Evolutionary conservation across 2,888 invertebrate species (phyloP), one percentile per base, ranked within the genome.

Genomic region (Lydus trimaculatus): DNA sequence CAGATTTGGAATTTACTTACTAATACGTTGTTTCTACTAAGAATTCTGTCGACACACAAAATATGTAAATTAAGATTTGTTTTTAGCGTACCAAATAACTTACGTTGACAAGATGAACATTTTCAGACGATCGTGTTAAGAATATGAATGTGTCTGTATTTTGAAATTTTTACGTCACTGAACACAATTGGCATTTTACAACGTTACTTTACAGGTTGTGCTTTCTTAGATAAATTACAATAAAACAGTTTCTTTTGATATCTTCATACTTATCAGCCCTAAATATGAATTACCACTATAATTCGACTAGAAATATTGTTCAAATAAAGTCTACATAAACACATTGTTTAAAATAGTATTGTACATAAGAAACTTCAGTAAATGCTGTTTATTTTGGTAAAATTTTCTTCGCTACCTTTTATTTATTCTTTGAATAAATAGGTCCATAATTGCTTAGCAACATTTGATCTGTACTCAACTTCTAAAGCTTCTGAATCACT

Each of bases 61-160:
- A 78, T 78, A 78, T 78, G 77, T 78, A 78, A 78, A 78, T 78
- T 76, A 78, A 78, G 77, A 78, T 78, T 78, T 78, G 77, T 78
- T 78, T 78, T 78, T 78, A 76, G 77, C 77, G 75, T 72, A 76
- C 70, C 75, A 78, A 78, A 76, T 78, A 78, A 78, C 76, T 77
- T 76, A 76, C 76, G 75, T 73, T 76, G 77, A 77, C 76, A 77
- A 76, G 75, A 76, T 75, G 73, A 75, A 77, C 76, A 76, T 78
- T 78, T 78, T 74, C 76, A 70, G 73, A 73, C 73, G 62, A 58
- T 71, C 76, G 75, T 76, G 78, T 69, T 71, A 58, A 62, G 77
- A 78, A 78, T 78, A 78, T 71, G 76, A 78, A 78, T 74, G 75
- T 65, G 72, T 74, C 76, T 73, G 76, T 76, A 75, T 78, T 77